phyloP scores from a whole-genome alignment of 92 coral and sea anemone genomes.

The Umimayanthus kanabou region DNA sequence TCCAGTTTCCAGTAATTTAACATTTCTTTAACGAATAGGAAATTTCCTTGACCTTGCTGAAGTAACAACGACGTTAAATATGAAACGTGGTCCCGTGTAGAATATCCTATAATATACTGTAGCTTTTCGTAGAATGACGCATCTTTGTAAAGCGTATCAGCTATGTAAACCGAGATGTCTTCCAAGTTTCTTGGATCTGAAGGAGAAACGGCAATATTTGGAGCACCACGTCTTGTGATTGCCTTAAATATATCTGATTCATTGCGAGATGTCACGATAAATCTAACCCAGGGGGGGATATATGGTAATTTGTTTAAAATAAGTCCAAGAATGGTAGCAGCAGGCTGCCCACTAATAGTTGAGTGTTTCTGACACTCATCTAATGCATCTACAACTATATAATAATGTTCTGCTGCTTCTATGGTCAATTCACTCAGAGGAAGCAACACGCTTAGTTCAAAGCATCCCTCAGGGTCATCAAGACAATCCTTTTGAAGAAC shows the following conservation, averaged over 20 bases:
- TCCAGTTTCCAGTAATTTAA: slow-evolving; percentile 38
- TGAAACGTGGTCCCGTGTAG: slow-evolving; percentile 3
- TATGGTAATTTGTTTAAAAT: slow-evolving; percentile 36
- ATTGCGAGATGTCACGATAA: slow-evolving; percentile 69
- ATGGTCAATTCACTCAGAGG: slow-evolving; percentile 49
- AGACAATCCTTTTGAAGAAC: slow-evolving; percentile 54
- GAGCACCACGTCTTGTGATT: too few species aligned
- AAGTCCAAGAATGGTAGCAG: slow-evolving; percentile 51
- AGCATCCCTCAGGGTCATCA: slow-evolving; percentile 68
- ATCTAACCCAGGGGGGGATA: slow-evolving; percentile 70
- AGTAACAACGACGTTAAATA: slow-evolving; percentile 33
- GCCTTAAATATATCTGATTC: slow-evolving; percentile 36
- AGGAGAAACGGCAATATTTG: too few species aligned
- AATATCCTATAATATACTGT: background rate
- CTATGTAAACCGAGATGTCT: slow-evolving; percentile 61
- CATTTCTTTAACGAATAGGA: slow-evolving; percentile 63
- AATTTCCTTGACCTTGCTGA: slow-evolving; percentile 71
- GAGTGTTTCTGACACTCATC: slow-evolving; percentile 65
- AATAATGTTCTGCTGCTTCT: slow-evolving; percentile 4
- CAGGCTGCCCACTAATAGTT: background rate
- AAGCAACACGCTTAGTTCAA: slow-evolving; percentile 57
- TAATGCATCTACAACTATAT: slow-evolving; percentile 72
- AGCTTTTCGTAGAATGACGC: slow-evolving; percentile 4
- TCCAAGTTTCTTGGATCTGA: slow-evolving; percentile 65
- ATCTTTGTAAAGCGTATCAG: slow-evolving; percentile 28